Percentiles rank a stretch among this genome's conserved stretches.
phyloP scores from a whole-genome alignment of 2,113 vertebrate species.

The Oriolus oriolus region DNA sequence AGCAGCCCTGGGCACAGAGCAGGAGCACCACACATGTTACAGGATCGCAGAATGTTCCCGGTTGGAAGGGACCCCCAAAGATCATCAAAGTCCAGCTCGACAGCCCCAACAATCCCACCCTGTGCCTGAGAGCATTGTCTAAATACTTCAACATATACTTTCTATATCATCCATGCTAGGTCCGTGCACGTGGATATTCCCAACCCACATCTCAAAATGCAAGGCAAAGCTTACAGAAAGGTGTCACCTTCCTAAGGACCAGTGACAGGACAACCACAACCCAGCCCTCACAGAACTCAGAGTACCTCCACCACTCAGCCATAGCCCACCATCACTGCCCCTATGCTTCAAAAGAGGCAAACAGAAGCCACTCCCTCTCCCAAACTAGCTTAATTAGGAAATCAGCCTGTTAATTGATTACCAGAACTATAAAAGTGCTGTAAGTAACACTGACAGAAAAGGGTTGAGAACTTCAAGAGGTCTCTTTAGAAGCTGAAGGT shows the following conservation, averaged over 20 bases:
- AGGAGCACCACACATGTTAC: fast-evolving
- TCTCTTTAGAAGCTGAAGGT: fast-evolving
- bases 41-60: background rate
- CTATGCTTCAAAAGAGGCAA: background rate
- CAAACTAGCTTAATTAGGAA: constrained; percentile 9
- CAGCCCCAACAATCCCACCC: background rate
- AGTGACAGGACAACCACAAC: background rate
- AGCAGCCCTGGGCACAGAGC: background rate
- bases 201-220: fast-evolving
- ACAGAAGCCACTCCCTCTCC: background rate
- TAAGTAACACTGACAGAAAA: fast-evolving
- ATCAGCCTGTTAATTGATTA: background rate
- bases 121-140: fast-evolving
- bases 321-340: fast-evolving
- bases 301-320: background rate
- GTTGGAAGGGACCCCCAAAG: background rate
- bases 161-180: fast-evolving
- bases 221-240: background rate
- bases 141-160: fast-evolving
- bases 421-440: background rate
- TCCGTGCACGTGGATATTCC: fast-evolving
- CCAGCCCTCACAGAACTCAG: fast-evolving
- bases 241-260: fast-evolving
- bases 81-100: background rate
- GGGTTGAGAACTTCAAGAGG: fast-evolving